Evolutionary conservation across 92 coral and sea anemone genomes (phyloP), one percentile per base, ranked within the genome.

Genomic region (Diadumene lineata): DNA sequence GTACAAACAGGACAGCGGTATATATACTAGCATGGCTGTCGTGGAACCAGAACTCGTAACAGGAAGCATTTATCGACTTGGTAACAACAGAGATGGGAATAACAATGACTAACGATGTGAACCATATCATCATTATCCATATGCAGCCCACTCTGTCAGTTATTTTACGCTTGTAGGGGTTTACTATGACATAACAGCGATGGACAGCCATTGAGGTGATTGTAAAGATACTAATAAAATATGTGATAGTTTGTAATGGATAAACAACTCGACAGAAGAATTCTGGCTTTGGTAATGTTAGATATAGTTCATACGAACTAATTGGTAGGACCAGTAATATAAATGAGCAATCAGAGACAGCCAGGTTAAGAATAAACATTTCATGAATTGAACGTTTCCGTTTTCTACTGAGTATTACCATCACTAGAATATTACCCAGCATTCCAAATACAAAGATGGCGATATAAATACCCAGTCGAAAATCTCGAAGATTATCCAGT

Each of bases 141-240:
- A 78, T 30, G 57, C 56, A 71, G 1, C 77, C 87, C 10, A 48
- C 7, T 23, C 56, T 56, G 32, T 50, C 50, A 29, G 1, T 66
- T 76, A 82, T 78, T 55, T 82, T 82, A 50, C 82, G 82, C 69
- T 74, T 87, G 56, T 74, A 77, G 2, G 92, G 92, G 43, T 87
- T 82, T 11, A 78, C 78, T 29, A 87, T 87, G 25, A 82, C 75
- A 48, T 77, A 43, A 13, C 92, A 87, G n/a, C 92, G 87, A 51
- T 78, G 75, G 6, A 87, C 19, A 3, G 92, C 92, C 92, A 87
- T 87, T 1, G 92, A 82, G 11, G 92, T 50, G 44, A 87, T 74
- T 23, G 85, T 87, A 66, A 77, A 87, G 31, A 87, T 87, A 64
- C 88, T 82, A 13, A 73, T 32, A 22, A 78, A 78, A 48, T 73